Evolutionary conservation across 2,888 invertebrate genomes (phyloP).

Genomic region (Cotesia congregata): DNA sequence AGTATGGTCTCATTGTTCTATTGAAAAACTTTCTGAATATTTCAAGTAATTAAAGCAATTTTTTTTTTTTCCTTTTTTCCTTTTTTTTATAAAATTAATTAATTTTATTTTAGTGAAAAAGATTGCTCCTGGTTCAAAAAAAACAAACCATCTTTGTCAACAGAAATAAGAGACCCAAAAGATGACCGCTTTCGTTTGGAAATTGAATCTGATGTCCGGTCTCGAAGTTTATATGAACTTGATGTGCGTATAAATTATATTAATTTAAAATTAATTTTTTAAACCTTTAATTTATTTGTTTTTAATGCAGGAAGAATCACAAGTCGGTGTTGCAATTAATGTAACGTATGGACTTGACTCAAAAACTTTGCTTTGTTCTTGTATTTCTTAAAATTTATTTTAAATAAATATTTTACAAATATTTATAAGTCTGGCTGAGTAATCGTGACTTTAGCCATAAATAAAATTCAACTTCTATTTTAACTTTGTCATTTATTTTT

Average conservation of each 20-base stretch:
- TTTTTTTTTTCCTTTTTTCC: not conserved
- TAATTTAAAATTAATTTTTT: not conserved
- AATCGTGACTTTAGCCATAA: constrained; percentile 73
- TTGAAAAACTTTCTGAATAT: too few relatives aligned
- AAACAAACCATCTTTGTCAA: not conserved
- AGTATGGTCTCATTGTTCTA: too few relatives aligned
- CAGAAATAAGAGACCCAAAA: not conserved
- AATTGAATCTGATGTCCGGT: not conserved
- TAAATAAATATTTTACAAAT: not conserved
- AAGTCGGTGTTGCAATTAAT: not conserved
- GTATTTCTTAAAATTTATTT: not conserved
- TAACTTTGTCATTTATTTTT: constrained; percentile 60
- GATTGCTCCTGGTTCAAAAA: not conserved
- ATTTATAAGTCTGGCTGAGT: constrained; percentile 56
- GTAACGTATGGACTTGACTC: not conserved
- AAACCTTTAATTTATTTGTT: too few relatives aligned
- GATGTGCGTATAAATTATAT: not conserved
- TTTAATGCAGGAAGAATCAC: not conserved
- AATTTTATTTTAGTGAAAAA: not conserved
- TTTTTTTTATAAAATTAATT: not conserved
- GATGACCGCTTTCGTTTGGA: not conserved
- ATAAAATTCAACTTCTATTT: constrained; percentile 74
- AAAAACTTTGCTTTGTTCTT: not conserved
- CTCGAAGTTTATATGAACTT: not conserved
- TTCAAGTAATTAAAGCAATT: not conserved